A percentile compares a stretch with the other conserved stretches of the same genome.
phyloP scores from a whole-genome alignment of 2,888 invertebrate genomes.

The Tinea pellionella region DNA sequence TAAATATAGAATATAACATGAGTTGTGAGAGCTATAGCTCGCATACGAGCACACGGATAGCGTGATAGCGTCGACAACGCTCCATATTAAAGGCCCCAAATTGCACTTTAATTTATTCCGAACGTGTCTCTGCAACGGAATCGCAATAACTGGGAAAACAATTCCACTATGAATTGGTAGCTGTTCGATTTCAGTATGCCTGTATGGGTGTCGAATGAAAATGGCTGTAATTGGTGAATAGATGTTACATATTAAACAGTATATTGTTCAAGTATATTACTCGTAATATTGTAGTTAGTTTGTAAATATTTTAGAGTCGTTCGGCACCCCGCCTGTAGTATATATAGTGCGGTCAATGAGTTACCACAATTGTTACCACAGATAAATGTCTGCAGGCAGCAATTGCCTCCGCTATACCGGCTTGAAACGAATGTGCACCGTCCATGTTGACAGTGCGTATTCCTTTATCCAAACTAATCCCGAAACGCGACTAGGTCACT shows the following conservation, averaged over 20 bases:
- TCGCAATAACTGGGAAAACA: constrained; percentile 64
- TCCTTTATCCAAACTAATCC: too few relatives aligned
- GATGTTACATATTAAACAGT: not conserved
- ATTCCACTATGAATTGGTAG: constrained; percentile 51
- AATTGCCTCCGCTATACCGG: too few relatives aligned
- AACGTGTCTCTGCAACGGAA: constrained; percentile 65
- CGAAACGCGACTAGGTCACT: too few relatives aligned
- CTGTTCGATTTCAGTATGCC: constrained; percentile 38
- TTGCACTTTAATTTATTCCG: constrained; percentile 68
- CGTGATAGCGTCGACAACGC: constrained; percentile 60
- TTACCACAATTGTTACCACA: too few relatives aligned
- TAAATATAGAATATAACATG: not conserved
- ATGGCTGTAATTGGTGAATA: not conserved
- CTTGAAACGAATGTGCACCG: too few relatives aligned
- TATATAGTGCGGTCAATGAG: too few relatives aligned
- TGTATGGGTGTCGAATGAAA: not conserved
- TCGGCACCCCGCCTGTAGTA: too few relatives aligned
- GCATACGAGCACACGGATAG: constrained; percentile 28
- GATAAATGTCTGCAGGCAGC: too few relatives aligned
- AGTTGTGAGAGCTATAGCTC: not conserved
- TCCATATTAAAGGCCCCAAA: constrained; percentile 66
- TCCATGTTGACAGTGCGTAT: too few relatives aligned
- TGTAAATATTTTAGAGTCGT: too few relatives aligned
- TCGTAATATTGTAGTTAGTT: too few relatives aligned
- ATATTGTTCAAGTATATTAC: not conserved